phyloP scores from a whole-genome alignment of 92 coral and sea anemone species.

The Galaxea fascicularis region DNA sequence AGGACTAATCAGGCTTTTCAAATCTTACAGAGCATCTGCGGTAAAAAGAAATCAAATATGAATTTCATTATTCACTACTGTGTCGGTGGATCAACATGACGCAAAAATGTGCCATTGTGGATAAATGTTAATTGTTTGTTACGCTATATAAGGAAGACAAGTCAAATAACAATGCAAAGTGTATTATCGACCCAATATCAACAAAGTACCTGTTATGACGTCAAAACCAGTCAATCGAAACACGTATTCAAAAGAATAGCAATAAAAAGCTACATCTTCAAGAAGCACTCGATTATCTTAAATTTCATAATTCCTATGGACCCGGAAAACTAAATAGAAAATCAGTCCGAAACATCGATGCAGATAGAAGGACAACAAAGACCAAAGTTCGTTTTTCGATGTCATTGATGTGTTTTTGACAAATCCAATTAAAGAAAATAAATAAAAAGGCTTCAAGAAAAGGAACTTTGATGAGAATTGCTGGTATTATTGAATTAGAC shows the following conservation, averaged over 20 bases:
- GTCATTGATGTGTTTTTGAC: background rate
- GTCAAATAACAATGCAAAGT: background rate
- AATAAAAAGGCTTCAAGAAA: background rate
- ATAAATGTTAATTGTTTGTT: background rate
- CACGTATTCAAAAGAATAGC: background rate
- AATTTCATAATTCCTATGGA: too few relatives aligned
- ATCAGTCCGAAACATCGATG: background rate
- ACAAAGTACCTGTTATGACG: conserved; percentile 4
- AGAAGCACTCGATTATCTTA: background rate
- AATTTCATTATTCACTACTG: background rate
- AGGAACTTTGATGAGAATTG: background rate
- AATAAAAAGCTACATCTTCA: background rate
- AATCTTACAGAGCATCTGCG: too few relatives aligned
- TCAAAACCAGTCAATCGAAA: background rate
- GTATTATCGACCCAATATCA: conserved; percentile 1
- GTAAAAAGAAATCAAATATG: background rate
- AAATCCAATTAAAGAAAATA: background rate
- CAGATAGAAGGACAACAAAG: background rate
- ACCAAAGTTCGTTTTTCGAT: background rate
- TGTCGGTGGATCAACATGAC: background rate
- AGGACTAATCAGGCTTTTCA: background rate
- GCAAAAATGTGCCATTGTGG: background rate
- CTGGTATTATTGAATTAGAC: background rate
- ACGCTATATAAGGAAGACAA: background rate
- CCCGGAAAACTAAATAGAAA: too few relatives aligned